Evolutionary conservation across 2,113 vertebrate species (phyloP), one percentile per base, ranked within the genome.

Genomic region (Camelus bactrianus): DNA sequence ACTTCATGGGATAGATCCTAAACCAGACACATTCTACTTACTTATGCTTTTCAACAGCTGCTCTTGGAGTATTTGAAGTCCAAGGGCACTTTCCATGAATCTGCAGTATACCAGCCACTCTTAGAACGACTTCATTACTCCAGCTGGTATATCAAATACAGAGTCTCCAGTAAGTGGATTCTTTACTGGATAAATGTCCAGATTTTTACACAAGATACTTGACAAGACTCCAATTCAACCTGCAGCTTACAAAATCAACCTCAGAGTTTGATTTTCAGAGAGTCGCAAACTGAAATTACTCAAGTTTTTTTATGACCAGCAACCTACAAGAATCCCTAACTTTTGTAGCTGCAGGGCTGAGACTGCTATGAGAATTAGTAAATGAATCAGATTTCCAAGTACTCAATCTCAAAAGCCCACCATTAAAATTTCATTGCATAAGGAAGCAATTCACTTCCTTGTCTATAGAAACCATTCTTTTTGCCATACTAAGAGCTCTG

Each of bases 211-310:
- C 46, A 35, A 77, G 54, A 19, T 73, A 42, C 42, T 64, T 62
- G 46, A 60, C 13, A 93, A 83, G 70, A 67, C 35, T 69, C 32
- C 3, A 84, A 83, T 84, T 35, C 42, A 83, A 60, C n/a, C 42
- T 76, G 32, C 5, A 50, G 5, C 24, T 46, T 86, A 90, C 12
- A 92, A 86, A 77, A 79, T 82, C 50, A 83, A 42, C 6, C 54
- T 82, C 62, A 58, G 28, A 86, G 46, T 86, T 92, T 96, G 79
- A 65, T 90, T 87, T 87, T 79, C 28, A 83, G n/a, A n/a, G 65
- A 90, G n/a, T 67, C 30, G 89, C 10, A 88, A 77, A 38, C 24
- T 54, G 52, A 65, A 94, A 76, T 80, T 64, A 48, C 35, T 93
- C 32, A 65, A n/a, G 38, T 42, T 90, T 81, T 89, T 89, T 48